Percentiles rank a stretch among this genome's conserved stretches.
Conservation (phyloP, 2,113 vertebrate species). For the Percina caprodes region DNA sequence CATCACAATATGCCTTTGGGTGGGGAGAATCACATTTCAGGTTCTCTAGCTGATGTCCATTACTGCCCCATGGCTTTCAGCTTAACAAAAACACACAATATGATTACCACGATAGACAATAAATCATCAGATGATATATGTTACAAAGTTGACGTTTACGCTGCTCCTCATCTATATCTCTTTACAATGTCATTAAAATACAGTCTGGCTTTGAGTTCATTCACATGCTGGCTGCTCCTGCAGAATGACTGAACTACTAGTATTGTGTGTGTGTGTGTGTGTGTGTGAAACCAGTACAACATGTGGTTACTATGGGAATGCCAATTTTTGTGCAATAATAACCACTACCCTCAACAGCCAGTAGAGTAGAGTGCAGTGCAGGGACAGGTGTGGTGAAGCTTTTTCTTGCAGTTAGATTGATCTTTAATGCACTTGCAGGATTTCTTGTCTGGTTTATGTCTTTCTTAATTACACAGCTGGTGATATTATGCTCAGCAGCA, state of each 20-base stretch:
- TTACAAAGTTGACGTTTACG: not conserved
- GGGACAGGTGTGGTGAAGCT: not conserved
- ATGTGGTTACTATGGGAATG: conserved; percentile 56
- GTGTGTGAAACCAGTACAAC: conserved; percentile 30
- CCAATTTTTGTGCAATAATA: conserved; percentile 35
- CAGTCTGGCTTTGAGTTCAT: not conserved
- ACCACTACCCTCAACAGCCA: not conserved
- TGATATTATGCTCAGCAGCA: conserved; percentile 22
- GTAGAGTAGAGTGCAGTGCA: not conserved
- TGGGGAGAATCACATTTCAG: not conserved
- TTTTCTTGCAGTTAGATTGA: conserved; percentile 27
- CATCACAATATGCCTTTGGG: not conserved
- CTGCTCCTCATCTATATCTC: not conserved
- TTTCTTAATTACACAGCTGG: conserved; percentile 34
- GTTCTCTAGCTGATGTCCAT: not conserved
- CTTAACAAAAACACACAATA: not conserved
- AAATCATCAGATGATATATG: not conserved
- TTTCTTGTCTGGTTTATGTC: conserved; percentile 42
- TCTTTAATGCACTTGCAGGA: conserved; percentile 34
- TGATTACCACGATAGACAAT: not conserved
- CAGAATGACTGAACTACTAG: not conserved
- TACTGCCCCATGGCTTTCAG: not conserved
- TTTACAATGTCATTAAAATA: not conserved
- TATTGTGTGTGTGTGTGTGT: not conserved
- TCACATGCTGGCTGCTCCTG: conserved; percentile 3